phyloP scores from a whole-genome alignment of 1,140 invertebrate genomes.

The Drusus annulatus region DNA sequence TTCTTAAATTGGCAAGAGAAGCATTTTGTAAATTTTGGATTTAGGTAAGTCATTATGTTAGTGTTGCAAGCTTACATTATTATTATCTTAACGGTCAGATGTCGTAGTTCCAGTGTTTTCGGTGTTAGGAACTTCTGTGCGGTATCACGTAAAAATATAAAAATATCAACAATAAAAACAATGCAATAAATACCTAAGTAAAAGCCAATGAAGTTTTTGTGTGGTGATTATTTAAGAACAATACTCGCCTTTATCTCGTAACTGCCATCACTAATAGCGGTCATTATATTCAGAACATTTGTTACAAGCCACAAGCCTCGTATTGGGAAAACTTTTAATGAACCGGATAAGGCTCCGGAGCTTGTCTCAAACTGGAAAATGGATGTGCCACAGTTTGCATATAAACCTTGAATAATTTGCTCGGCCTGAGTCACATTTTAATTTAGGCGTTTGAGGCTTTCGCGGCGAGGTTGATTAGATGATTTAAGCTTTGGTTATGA shows the following conservation, averaged over 20 bases:
- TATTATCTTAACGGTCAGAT: too few species aligned
- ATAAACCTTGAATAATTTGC: conserved; percentile 8
- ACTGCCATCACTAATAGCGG: conserved; percentile 14
- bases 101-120: too few species aligned
- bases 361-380: not conserved
- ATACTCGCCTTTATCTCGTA: conserved; percentile 25
- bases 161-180: not conserved
- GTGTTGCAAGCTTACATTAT: too few species aligned
- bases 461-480: conserved; percentile 1
- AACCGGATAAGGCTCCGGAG: conserved; percentile 1
- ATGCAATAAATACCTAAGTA: not conserved
- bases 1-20: too few species aligned
- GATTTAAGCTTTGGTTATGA: too few species aligned
- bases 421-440: not conserved
- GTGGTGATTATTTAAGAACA: conserved; percentile 13
- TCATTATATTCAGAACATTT: conserved; percentile 17
- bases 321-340: conserved; percentile 19
- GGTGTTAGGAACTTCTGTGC: not conserved
- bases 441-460: not conserved
- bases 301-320: not conserved
- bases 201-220: not conserved
- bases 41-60: too few species aligned
- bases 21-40: too few species aligned
- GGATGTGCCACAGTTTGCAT: conserved; percentile 6
- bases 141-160: not conserved